A percentile compares a stretch with the other conserved stretches of the same genome.
Evolutionary conservation across 2,797 vertebrate species (phyloP).

Genomic region (Myotis findleyi): DNA sequence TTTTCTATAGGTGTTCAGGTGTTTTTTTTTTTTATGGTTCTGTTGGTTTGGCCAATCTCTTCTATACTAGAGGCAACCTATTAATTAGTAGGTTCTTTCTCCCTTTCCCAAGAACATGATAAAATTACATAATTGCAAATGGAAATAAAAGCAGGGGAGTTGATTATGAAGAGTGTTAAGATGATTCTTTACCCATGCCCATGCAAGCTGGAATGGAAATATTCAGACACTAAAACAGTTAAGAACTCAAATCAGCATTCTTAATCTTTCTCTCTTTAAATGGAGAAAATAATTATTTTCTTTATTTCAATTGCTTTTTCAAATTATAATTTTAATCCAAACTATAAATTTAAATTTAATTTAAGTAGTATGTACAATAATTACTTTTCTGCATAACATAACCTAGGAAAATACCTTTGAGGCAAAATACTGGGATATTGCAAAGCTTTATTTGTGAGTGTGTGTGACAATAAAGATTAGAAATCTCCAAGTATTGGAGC

Average conservation of each 20-base stretch:
- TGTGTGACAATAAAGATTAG: slow-evolving; percentile 36
- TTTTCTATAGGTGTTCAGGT: background rate
- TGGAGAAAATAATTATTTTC: slow-evolving; percentile 1
- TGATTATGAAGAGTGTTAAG: background rate
- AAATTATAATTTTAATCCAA: slow-evolving; percentile 76
- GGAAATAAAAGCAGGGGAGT: background rate
- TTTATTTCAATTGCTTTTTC: slow-evolving; percentile 32
- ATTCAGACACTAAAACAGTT: background rate
- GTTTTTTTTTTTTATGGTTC: background rate
- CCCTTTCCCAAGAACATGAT: background rate
- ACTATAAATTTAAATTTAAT: slow-evolving; percentile 55
- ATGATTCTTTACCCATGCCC: background rate
- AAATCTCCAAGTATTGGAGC: slow-evolving; percentile 21
- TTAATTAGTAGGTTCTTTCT: background rate
- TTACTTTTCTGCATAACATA: slow-evolving; percentile 57
- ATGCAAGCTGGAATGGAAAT: background rate
- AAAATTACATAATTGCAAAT: background rate
- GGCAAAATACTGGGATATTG: slow-evolving; percentile 42
- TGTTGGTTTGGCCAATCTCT: background rate
- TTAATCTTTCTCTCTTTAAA: background rate
- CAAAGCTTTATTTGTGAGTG: background rate
- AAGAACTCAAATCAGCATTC: background rate
- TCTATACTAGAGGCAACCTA: background rate
- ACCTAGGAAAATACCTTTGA: slow-evolving; percentile 35
- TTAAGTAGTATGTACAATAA: slow-evolving; percentile 17